A percentile compares a stretch with the other conserved stretches of the same genome.
Evolutionary conservation across 2,797 vertebrate species (phyloP).

Genomic region (Chelon auratus): DNA sequence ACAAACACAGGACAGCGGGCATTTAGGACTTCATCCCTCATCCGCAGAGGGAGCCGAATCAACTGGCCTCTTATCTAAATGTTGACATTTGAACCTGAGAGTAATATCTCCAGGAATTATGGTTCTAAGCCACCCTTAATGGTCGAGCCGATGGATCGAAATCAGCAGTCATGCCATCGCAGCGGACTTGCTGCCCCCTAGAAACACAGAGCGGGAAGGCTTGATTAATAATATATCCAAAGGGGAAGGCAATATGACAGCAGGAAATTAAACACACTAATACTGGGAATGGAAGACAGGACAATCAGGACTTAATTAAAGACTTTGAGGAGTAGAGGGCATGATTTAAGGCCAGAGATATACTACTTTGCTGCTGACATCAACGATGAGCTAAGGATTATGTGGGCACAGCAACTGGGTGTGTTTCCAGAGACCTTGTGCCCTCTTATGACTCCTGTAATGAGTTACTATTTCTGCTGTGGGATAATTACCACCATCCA

Average conservation of each 20-base stretch:
- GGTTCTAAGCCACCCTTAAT: conserved; percentile 72
- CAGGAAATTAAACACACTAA: conserved; percentile 87
- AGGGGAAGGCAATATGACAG: conserved; percentile 80
- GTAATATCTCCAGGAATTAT: conserved; percentile 77
- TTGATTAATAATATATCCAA: conserved; percentile 87
- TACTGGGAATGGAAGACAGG: conserved; percentile 76
- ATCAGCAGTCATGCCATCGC: conserved; percentile 68
- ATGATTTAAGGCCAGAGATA: conserved; percentile 80
- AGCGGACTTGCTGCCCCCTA: conserved; percentile 43
- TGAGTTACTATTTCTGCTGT: conserved; percentile 76
- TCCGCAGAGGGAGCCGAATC: conserved; percentile 44
- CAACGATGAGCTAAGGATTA: conserved; percentile 76
- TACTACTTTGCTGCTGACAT: conserved; percentile 75
- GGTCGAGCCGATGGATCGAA: conserved; percentile 66
- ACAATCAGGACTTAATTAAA: conserved; percentile 85
- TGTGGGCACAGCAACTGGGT: conserved; percentile 61
- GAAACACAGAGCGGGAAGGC: conserved; percentile 70
- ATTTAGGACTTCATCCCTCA: conserved; percentile 60
- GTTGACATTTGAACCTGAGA: conserved; percentile 79
- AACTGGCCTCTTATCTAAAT: conserved; percentile 72
- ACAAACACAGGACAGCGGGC: conserved; percentile 49
- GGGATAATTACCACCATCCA: conserved; percentile 72
- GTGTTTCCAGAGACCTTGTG: conserved; percentile 75
- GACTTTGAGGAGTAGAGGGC: conserved; percentile 77
- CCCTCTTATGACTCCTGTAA: conserved; percentile 72